Evolutionary conservation across 2,113 vertebrate genomes (phyloP).

Genomic region (Lichenostomus cassidix): DNA sequence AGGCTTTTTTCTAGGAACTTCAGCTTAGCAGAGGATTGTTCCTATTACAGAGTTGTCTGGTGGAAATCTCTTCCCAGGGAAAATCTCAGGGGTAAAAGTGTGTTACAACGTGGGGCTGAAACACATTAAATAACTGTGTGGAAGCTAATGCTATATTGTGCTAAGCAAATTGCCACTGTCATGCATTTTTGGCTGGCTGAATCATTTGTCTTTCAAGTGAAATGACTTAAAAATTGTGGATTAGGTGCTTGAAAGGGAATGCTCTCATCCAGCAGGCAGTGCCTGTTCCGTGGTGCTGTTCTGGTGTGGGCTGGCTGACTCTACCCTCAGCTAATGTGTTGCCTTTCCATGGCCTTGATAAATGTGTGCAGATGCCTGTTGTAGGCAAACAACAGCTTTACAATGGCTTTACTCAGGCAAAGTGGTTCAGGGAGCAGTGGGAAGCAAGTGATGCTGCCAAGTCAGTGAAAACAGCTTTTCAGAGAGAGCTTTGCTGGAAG

Average conservation of each 20-base stretch:
- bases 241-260: not conserved
- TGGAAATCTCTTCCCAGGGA: not conserved
- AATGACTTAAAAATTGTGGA: not conserved
- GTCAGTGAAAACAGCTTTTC: not conserved
- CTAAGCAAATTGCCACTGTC: not conserved
- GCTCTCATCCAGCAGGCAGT: not conserved
- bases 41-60: not conserved
- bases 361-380: conserved; percentile 18
- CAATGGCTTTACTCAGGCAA: conserved; percentile 14
- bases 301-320: not conserved
- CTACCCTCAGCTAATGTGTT: not conserved
- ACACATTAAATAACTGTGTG: not conserved
- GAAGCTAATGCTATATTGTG: not conserved
- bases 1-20: not conserved
- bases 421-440: not conserved
- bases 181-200: not conserved
- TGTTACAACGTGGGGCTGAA: not conserved
- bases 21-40: not conserved
- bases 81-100: not conserved
- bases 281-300: not conserved
- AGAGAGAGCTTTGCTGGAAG: not conserved
- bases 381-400: conserved; percentile 42
- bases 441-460: not conserved
- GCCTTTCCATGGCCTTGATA: conserved; percentile 16
- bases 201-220: conserved; percentile 2